phyloP scores from a whole-genome alignment of 2,888 invertebrate genomes.

The Lithophane semibrunnea region DNA sequence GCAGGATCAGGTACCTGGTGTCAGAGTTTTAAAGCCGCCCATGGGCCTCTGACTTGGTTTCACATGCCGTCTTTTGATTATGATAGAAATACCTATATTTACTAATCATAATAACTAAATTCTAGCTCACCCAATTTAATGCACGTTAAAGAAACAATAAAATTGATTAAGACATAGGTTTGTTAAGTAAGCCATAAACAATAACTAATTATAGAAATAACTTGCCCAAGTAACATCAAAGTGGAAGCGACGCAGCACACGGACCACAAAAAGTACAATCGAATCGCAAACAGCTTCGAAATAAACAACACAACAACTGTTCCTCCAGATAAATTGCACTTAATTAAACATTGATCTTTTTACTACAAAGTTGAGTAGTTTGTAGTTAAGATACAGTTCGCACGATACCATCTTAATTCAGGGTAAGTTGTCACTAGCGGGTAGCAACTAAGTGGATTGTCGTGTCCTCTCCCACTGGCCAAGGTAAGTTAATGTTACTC shows the following conservation, averaged over 20 bases:
- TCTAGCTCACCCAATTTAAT: background rate
- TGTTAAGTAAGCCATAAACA: background rate
- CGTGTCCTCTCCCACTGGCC: conserved; percentile 80
- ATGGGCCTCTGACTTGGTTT: no score
- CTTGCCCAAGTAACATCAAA: background rate
- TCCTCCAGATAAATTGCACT: conserved; percentile 67
- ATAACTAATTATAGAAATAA: background rate
- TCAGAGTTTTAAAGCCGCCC: no score
- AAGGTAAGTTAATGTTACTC: conserved; percentile 72
- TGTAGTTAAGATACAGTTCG: conserved; percentile 60
- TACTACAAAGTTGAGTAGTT: conserved; percentile 70
- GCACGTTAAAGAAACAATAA: background rate
- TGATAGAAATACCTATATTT: background rate
- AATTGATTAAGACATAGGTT: background rate
- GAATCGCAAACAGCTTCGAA: conserved; percentile 14
- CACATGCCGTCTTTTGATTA: background rate
- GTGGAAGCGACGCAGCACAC: background rate
- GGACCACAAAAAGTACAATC: conserved; percentile 19
- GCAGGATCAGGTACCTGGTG: no score
- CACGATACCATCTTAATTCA: conserved; percentile 71
- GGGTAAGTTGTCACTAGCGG: conserved; percentile 70
- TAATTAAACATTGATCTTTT: conserved; percentile 73
- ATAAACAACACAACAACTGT: conserved; percentile 53
- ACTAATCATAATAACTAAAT: background rate
- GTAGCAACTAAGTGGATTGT: conserved; percentile 79